Evolutionary conservation across 2,888 invertebrate genomes (phyloP).

Genomic region (Colostygia pectinataria): DNA sequence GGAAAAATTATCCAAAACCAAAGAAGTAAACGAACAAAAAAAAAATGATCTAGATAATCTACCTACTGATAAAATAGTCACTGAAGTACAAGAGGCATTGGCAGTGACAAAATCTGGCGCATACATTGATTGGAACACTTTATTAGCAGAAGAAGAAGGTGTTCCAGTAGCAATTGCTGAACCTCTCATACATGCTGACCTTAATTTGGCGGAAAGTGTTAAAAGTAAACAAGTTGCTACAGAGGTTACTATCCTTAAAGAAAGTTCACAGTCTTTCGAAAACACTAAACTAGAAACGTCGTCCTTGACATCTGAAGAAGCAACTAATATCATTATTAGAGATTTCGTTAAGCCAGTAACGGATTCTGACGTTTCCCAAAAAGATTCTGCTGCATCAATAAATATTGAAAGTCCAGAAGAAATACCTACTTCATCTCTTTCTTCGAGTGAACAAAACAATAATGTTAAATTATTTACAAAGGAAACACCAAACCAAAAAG

Average conservation of each 20-base stretch:
- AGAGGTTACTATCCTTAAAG: conserved; percentile 70
- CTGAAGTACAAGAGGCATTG: conserved; percentile 14
- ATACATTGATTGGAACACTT: conserved; percentile 71
- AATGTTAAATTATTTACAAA: conserved; percentile 63
- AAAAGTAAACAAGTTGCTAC: conserved; percentile 56
- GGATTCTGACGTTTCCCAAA: conserved; percentile 6
- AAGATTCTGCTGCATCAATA: neutral
- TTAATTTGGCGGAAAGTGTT: conserved; percentile 30
- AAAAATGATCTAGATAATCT: neutral
- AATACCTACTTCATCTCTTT: conserved; percentile 32
- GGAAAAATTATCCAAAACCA: conserved; percentile 38
- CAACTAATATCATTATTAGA: conserved; percentile 7
- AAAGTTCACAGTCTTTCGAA: conserved; percentile 41
- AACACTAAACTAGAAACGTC: conserved; percentile 30
- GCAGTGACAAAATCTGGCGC: conserved; percentile 55
- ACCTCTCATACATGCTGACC: conserved; percentile 43
- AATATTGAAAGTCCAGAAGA: conserved; percentile 26
- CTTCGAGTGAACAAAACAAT: conserved; percentile 67
- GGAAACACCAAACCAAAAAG: conserved; percentile 53
- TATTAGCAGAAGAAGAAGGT: conserved; percentile 70
- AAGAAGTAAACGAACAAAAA: conserved; percentile 18
- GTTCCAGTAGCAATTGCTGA: conserved; percentile 48
- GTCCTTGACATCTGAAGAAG: conserved; percentile 12
- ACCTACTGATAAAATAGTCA: conserved; percentile 15
- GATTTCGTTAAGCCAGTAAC: conserved; percentile 11